phyloP scores from a whole-genome alignment of 2,888 invertebrate genomes.

The Macrosoma leucophasiata region DNA sequence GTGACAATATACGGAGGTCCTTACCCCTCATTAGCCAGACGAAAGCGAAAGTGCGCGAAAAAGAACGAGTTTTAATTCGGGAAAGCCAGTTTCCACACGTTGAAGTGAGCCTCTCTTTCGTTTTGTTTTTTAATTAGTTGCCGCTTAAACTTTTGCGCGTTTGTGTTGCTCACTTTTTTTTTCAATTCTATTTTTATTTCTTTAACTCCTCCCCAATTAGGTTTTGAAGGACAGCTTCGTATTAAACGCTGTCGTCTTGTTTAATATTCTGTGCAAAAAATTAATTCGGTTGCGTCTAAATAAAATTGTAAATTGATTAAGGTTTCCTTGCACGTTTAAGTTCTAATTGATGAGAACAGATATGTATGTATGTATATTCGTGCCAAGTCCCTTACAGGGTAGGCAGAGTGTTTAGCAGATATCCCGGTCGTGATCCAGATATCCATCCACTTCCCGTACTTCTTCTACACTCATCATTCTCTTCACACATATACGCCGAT shows the following conservation, averaged over 20 bases:
- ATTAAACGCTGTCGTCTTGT: slow-evolving; percentile 30
- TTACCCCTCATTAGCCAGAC: slow-evolving; percentile 64
- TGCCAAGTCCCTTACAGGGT: no score
- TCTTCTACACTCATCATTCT: no score
- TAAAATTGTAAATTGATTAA: no score
- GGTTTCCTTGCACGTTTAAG: no score
- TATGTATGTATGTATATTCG: no score
- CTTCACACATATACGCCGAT: no score
- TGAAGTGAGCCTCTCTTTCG: slow-evolving; percentile 46
- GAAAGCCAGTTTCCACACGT: slow-evolving; percentile 51
- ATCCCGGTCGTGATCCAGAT: no score
- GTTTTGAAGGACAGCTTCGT: slow-evolving; percentile 32
- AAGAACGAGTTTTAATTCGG: slow-evolving; percentile 57
- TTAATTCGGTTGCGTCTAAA: no score
- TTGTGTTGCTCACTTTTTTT: slow-evolving; percentile 44
- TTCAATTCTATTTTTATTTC: slow-evolving; percentile 38
- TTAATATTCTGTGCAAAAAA: slow-evolving; percentile 24
- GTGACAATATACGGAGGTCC: slow-evolving; percentile 46
- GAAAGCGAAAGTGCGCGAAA: slow-evolving; percentile 61
- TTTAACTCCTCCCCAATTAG: slow-evolving; percentile 32
- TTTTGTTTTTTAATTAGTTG: slow-evolving; percentile 68
- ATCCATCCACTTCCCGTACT: no score
- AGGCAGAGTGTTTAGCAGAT: no score
- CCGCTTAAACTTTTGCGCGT: slow-evolving; percentile 59
- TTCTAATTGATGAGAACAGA: no score